Percentiles rank a stretch among this genome's conserved stretches.
Evolutionary conservation across 1,140 invertebrate genomes (phyloP).

Genomic region (Acromyrmex echinatior): DNA sequence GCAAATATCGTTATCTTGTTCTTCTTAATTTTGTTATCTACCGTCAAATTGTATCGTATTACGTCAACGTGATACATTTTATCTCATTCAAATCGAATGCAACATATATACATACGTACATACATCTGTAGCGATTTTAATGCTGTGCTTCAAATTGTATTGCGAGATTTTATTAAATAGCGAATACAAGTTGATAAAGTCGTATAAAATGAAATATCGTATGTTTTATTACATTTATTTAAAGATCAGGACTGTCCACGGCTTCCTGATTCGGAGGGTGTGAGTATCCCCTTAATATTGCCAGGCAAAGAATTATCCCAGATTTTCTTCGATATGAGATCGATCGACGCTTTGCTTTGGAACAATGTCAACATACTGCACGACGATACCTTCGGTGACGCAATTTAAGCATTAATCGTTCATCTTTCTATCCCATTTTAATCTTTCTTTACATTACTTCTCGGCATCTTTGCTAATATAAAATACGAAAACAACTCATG

Average conservation of each 20-base stretch:
- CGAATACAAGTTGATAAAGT: neutral
- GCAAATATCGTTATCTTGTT: constrained; percentile 22
- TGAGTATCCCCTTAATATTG: constrained; percentile 90
- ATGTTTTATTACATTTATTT: constrained; percentile 62
- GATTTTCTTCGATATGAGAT: constrained; percentile 91
- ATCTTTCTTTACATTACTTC: neutral
- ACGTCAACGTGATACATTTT: neutral
- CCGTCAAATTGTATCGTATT: constrained; percentile 4
- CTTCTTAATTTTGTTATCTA: constrained; percentile 27
- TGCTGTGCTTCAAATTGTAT: neutral
- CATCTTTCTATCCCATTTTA: neutral
- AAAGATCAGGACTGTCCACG: constrained; percentile 91
- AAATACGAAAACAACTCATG: neutral
- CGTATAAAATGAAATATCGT: neutral
- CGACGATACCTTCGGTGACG: constrained; percentile 90
- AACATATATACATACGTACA: no score
- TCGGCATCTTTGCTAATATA: neutral
- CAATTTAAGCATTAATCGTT: constrained; percentile 21
- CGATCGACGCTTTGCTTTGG: constrained; percentile 89
- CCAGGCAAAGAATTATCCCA: constrained; percentile 91
- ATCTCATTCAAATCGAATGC: neutral
- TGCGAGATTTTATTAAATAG: neutral
- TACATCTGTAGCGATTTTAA: neutral
- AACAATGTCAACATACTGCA: constrained; percentile 90
- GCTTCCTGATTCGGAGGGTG: constrained; percentile 88